These are phyloP conservation scores for Narcine bancroftii DNA, from an alignment of 2,113 vertebrate genomes.

Conservation along the genomic window DNA sequence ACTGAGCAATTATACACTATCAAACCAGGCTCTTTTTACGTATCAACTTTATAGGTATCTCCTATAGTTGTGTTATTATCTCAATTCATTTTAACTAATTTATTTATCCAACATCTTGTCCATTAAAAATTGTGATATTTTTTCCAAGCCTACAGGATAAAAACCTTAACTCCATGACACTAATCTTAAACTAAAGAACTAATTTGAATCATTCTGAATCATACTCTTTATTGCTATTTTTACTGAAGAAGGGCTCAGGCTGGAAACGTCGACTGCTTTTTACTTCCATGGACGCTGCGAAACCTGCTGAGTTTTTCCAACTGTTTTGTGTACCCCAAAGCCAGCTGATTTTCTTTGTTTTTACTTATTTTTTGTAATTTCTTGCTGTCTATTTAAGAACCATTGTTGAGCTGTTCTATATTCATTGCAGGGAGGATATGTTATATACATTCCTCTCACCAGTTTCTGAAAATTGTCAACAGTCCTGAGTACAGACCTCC, in stretches of 20 bases:
- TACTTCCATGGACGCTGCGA: too few relatives aligned
- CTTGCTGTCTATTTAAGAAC: neutral
- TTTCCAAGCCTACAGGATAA: neutral
- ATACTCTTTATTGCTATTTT: neutral
- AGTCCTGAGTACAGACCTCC: too few relatives aligned
- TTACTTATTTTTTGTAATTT: too few relatives aligned
- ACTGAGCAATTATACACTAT: neutral
- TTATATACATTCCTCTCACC: neutral
- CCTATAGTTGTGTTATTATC: neutral
- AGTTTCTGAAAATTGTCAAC: neutral
- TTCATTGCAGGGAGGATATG: neutral
- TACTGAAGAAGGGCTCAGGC: too few relatives aligned
- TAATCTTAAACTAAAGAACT: neutral
- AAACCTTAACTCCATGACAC: neutral
- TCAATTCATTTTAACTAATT: neutral
- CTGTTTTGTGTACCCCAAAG: too few relatives aligned
- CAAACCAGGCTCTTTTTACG: neutral
- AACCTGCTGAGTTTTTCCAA: too few relatives aligned
- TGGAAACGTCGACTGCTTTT: too few relatives aligned
- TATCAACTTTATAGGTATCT: neutral
- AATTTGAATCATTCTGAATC: neutral
- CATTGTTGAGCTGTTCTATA: neutral
- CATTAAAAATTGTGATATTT: neutral
- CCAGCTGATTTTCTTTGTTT: too few relatives aligned
- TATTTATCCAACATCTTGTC: neutral